Evolutionary conservation across 2,797 vertebrate species (phyloP).

Genomic region (Remorina albescens): DNA sequence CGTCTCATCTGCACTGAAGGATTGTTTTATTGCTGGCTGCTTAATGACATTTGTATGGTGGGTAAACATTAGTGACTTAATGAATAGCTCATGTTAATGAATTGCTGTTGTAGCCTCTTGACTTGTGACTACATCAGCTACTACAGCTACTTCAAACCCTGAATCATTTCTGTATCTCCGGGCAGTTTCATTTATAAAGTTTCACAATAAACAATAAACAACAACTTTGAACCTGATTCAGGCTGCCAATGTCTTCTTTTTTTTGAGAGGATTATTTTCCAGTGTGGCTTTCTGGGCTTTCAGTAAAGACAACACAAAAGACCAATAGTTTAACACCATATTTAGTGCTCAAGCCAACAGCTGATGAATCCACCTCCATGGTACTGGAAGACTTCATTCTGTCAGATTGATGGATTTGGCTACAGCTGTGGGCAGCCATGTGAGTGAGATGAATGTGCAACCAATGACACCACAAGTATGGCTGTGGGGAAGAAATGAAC

Average conservation of each 20-base stretch:
- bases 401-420: constrained; percentile 59
- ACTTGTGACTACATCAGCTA: background rate
- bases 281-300: background rate
- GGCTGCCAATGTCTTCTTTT: background rate
- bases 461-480: constrained; percentile 18
- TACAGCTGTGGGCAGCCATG: constrained; percentile 19
- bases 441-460: constrained; percentile 19
- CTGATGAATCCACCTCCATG: constrained; percentile 7
- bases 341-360: background rate
- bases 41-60: background rate
- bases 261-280: background rate
- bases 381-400: background rate
- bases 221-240: background rate
- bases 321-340: background rate
- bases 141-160: background rate
- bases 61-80: background rate
- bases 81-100: background rate
- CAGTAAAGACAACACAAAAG: background rate
- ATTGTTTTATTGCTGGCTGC: background rate
- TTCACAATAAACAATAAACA: background rate
- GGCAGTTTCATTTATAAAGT: background rate
- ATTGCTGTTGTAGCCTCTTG: background rate
- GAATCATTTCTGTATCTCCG: background rate
- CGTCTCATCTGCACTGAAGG: background rate
- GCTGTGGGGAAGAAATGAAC: constrained; percentile 23